These are phyloP conservation scores for Tethya wilhelma DNA, from an alignment of 37 sponge, comb jelly and placozoan species.

Conservation along the genomic window DNA sequence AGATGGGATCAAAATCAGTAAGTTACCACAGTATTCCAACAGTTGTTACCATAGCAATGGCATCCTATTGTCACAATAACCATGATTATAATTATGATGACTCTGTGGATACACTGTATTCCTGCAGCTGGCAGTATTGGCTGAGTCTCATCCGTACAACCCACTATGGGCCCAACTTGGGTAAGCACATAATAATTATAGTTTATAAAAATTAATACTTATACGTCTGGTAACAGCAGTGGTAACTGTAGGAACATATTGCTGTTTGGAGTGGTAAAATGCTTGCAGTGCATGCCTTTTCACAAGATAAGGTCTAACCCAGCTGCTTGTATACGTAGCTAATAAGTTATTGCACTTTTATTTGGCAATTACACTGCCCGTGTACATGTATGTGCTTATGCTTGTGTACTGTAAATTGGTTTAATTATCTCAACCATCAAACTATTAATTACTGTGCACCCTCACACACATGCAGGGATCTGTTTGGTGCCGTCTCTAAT, in stretches of 20 bases:
- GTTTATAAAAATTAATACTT: not conserved
- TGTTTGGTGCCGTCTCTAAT: constrained; percentile 66
- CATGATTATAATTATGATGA: too few species aligned
- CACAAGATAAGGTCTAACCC: too few species aligned
- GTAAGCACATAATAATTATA: constrained; percentile 26
- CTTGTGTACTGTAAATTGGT: not conserved
- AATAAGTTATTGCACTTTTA: too few species aligned
- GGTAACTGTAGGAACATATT: too few species aligned
- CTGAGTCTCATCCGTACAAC: constrained; percentile 75
- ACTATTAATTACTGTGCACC: too few species aligned
- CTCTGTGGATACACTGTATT: constrained; percentile 3
- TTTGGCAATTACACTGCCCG: not conserved
- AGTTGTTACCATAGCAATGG: constrained; percentile 50
- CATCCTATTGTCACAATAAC: too few species aligned
- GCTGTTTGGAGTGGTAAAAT: too few species aligned
- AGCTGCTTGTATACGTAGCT: too few species aligned
- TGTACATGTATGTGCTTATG: constrained; percentile 3
- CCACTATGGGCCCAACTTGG: constrained; percentile 82
- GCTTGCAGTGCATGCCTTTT: too few species aligned
- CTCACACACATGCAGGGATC: constrained; percentile 65
- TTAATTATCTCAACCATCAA: too few species aligned
- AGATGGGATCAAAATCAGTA: constrained; percentile 50
- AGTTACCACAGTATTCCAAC: constrained; percentile 10
- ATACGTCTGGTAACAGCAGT: too few species aligned
- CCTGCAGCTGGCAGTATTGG: constrained; percentile 46